Evolutionary conservation across 2,797 vertebrate species (phyloP), one percentile per base, ranked within the genome.

Genomic region (Scyliorhinus canicula): DNA sequence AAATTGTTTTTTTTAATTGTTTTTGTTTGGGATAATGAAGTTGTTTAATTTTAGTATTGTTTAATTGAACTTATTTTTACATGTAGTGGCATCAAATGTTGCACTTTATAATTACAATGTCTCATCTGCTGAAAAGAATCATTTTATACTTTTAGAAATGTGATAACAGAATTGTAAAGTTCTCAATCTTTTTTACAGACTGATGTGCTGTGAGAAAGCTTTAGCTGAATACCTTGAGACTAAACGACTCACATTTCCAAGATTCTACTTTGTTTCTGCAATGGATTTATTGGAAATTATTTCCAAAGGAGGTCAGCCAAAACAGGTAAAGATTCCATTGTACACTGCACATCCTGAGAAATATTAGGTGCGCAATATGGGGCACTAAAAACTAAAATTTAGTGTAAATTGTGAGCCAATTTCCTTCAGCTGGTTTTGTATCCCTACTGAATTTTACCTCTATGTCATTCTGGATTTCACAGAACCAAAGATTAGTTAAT

Each of bases 201-300:
- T 98, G 16, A 96, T 96, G 7, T 96, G 98, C 95, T 98, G 97
- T 95, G 97, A 98, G 95, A 98, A 98, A 95, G 97, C 97, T 74
- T 96, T 98, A 94, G 96, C 97, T 1, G 97, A 98, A 95, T 97
- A 97, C 95, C 95, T 98, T 95, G 98, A 98, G 96, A 97, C 97
- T 28, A 97, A 97, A 96, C 97, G 97, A 95, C 96, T 98, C 79
- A 96, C 96, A 1, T 98, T 98, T 96, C 98, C 96, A 52, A 96
- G 97, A 93, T 98, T 97, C 95, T 96, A 96, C 95, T 98, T 98
- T 95, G 97, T 98, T 91, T 98, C 97, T n/a, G 97, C 96, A 1
- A 96, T 97, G 50, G 97, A 98, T 96, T 97, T 98, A 95, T 96
- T 98, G 95, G 98, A 98, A 96, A 98, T 98, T 0, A 96, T 98